phyloP scores from a whole-genome alignment of 2,888 invertebrate species.

The Drosophila multiciliata region DNA sequence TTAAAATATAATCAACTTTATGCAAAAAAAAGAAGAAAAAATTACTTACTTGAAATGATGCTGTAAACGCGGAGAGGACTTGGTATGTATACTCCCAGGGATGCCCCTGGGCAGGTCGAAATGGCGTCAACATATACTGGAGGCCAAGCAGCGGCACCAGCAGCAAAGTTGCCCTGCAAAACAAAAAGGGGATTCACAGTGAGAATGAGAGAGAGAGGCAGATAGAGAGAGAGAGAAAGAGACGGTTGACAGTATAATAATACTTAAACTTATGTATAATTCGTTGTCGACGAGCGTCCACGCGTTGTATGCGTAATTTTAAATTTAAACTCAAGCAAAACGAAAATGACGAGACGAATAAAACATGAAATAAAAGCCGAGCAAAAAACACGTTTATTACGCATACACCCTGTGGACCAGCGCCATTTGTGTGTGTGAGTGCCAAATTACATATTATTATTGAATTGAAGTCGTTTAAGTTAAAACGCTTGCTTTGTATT shows the following conservation, averaged over 20 bases:
- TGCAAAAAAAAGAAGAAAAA: conserved; percentile 30
- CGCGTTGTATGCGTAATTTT: conserved; percentile 76
- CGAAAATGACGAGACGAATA: conserved; percentile 49
- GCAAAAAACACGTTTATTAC: conserved; percentile 55
- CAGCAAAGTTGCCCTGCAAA: conserved; percentile 91
- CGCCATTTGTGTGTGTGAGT: conserved; percentile 19
- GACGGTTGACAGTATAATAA: conserved; percentile 37
- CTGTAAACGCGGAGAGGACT: conserved; percentile 93
- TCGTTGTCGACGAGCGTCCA: conserved; percentile 54
- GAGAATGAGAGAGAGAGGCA: conserved; percentile 15
- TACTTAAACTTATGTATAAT: conserved; percentile 55
- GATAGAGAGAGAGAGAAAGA: background rate
- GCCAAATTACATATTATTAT: conserved; percentile 47
- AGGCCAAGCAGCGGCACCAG: conserved; percentile 96
- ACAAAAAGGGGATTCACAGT: conserved; percentile 2
- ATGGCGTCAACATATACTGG: conserved; percentile 95
- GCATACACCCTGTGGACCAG: conserved; percentile 65
- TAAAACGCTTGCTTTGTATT: conserved; percentile 12
- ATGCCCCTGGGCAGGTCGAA: conserved; percentile 90
- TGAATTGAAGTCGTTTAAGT: conserved; percentile 52
- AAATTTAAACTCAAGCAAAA: conserved; percentile 70
- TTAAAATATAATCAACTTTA: background rate
- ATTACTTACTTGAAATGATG: conserved; percentile 92
- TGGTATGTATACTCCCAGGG: conserved; percentile 92
- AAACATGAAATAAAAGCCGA: conserved; percentile 24